Percentiles rank a stretch among this genome's conserved stretches.
phyloP scores from a whole-genome alignment of 2,113 vertebrate species.

The Trichechus manatus region DNA sequence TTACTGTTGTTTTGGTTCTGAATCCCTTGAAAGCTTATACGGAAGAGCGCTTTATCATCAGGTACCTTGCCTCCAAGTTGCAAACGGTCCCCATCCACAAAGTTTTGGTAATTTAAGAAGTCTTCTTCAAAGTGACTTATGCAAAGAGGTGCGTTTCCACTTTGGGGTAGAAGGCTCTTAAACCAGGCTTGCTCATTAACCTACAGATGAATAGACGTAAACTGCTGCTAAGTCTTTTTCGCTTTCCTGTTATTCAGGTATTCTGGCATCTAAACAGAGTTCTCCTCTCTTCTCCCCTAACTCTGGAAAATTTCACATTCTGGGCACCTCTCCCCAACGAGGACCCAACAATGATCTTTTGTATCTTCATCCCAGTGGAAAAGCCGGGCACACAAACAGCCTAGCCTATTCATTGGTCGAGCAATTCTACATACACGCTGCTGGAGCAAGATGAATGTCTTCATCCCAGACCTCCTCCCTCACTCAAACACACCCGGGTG shows the following conservation, averaged over 20 bases:
- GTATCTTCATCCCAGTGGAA: not conserved
- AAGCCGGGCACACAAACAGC: slow-evolving; percentile 13
- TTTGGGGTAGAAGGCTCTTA: not conserved
- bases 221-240: too few species aligned
- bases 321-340: not conserved
- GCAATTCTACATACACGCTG: not conserved
- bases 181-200: not conserved
- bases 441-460: not conserved
- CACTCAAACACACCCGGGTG: not conserved
- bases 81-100: not conserved
- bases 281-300: not conserved
- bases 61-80: not conserved
- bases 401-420: not conserved
- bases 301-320: not conserved
- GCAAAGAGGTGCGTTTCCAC: not conserved
- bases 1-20: not conserved
- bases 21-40: not conserved
- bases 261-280: not conserved
- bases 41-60: not conserved
- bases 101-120: too few species aligned
- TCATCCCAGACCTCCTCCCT: not conserved
- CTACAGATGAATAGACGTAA: not conserved
- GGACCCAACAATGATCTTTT: not conserved
- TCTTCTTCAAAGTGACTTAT: not conserved
- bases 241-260: not conserved